Evolutionary conservation across 2,113 vertebrate species (phyloP), one percentile per base, ranked within the genome.

Genomic region (Neotoma lepida): DNA sequence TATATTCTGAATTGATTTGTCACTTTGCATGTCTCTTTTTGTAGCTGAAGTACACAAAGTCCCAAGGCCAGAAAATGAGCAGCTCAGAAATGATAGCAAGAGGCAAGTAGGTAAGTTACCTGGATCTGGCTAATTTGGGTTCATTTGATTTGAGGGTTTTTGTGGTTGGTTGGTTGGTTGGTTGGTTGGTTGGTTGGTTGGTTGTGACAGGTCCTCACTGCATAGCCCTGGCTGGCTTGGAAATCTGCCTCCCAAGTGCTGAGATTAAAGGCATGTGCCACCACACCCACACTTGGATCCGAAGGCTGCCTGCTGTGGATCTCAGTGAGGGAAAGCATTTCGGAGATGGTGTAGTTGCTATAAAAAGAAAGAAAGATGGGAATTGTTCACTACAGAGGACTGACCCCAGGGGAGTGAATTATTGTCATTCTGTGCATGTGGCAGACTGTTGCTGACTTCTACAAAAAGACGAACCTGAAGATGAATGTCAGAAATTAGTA

Each of bases 11-110:
- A 64, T 96, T 97, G 87, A 97, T 97, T 94, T 97, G 86, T 97
- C 82, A 90, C 80, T 97, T 4, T 94, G 81, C 87, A 28, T 97
- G 90, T 98, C 97, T 98, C 97, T 92, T 96, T 98, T 96, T 98
- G 68, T 97, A 99, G 98, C 98, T 97, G 99, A 99, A 97, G 97
- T 98, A 95, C 99, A 99, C 90, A 99, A 98, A 98, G 90, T 98
- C 82, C 95, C 98, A 88, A 99, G 98, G 96, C 98, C 98, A 92
- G 99, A 99, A 97, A 97, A 97, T 95, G 99, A 99, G 22, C 98
- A 98, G 30, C 98, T 98, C 95, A 98, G 98, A 97, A 98, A 98
- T 97, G 99, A 99, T 97, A 99, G 97, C 98, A 99, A 98, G 97
- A 99, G 98, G 93, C 99, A 99, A 90, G 94, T 98, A 97, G 98